phyloP scores from a whole-genome alignment of 2,797 vertebrate genomes.

The Dermochelys coriacea region DNA sequence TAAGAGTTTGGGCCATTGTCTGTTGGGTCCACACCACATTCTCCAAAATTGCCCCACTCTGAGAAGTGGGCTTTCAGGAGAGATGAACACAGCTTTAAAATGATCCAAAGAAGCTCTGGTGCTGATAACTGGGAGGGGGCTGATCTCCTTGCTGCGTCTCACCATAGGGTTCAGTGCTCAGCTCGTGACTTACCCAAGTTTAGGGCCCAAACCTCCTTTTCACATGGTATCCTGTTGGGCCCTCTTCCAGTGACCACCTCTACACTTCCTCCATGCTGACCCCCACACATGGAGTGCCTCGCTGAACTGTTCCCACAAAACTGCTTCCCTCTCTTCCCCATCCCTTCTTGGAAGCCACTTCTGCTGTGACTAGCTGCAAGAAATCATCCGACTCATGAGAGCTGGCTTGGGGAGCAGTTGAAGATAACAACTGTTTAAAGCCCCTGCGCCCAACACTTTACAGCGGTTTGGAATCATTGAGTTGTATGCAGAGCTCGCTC shows the following conservation, averaged over 20 bases:
- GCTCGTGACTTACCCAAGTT: neutral
- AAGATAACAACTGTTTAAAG: neutral
- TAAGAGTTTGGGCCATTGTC: neutral
- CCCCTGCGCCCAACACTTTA: too few species aligned
- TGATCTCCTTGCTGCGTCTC: neutral
- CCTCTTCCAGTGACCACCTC: neutral
- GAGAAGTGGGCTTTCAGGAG: conserved; percentile 23
- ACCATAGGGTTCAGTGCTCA: neutral
- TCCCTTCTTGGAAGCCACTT: neutral
- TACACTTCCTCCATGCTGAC: neutral
- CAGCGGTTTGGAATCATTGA: accelerated
- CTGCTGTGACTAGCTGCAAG: neutral
- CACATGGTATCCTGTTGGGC: neutral
- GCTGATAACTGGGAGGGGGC: neutral
- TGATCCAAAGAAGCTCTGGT: neutral
- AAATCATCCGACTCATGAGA: neutral
- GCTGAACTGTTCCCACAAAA: neutral
- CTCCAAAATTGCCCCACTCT: neutral
- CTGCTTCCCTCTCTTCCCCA: neutral
- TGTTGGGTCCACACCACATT: neutral
- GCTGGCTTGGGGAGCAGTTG: accelerated
- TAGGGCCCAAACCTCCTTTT: neutral
- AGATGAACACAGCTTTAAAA: neutral
- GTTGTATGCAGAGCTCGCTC: neutral
- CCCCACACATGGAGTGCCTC: neutral